These are phyloP conservation scores for Glossosoma conforme DNA, from an alignment of 1,140 invertebrate genomes.

Conservation along the genomic window DNA sequence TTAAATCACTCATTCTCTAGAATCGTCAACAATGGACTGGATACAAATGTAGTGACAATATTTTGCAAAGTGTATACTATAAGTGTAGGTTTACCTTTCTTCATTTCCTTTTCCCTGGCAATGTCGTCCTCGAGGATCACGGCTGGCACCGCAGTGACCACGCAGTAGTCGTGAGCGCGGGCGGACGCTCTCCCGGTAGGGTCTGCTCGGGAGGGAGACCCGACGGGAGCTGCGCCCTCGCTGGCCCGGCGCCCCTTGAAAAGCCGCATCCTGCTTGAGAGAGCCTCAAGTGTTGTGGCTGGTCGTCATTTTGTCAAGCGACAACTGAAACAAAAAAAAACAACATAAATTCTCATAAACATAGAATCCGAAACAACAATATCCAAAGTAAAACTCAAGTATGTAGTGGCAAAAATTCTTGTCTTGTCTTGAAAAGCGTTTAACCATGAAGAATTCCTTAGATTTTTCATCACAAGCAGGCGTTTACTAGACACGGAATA, in stretches of 20 bases:
- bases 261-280: constrained; percentile 20
- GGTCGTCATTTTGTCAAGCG: not conserved
- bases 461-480: not conserved
- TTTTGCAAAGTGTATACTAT: too few relatives aligned
- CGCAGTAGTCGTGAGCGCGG: constrained; percentile 42
- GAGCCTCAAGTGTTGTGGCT: not conserved
- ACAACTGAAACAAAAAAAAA: not conserved
- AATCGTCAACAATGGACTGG: too few relatives aligned
- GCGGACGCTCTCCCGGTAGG: constrained; percentile 12
- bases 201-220: constrained; percentile 25
- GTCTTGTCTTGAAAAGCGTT: not conserved
- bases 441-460: not conserved
- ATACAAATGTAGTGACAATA: too few relatives aligned
- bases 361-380: not conserved
- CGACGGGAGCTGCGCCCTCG: constrained; percentile 25
- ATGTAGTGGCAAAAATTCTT: not conserved
- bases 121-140: constrained; percentile 55
- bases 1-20: too few relatives aligned
- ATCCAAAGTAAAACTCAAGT: not conserved
- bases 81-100: constrained; percentile 48
- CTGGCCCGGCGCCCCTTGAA: constrained; percentile 27
- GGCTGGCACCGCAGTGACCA: constrained; percentile 56
- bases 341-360: not conserved
- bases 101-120: constrained; percentile 45
- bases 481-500: not conserved